Percentiles rank a stretch among this genome's conserved stretches.
Conservation (phyloP, 1,140 invertebrate species). For the Rhynchophorus ferrugineus region DNA sequence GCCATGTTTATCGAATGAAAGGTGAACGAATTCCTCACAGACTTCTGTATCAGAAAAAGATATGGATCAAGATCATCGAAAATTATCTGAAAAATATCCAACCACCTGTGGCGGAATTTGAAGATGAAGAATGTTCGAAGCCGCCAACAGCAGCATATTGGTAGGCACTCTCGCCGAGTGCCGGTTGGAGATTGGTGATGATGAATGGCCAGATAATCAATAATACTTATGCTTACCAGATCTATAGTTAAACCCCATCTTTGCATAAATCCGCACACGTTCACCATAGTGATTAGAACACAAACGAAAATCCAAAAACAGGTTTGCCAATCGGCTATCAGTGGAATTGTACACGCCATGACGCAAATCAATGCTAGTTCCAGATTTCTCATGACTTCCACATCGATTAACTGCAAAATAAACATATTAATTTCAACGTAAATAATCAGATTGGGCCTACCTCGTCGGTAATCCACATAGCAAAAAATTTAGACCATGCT, state of each 20-base stretch:
- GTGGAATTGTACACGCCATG: conserved; percentile 66
- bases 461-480: conserved; percentile 70
- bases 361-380: conserved; percentile 71
- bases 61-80: too few species aligned
- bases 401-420: conserved; percentile 51
- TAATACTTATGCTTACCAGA: conserved; percentile 49
- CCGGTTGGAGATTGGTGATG: too few species aligned
- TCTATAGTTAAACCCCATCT: conserved; percentile 77
- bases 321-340: conserved; percentile 73
- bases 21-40: too few species aligned
- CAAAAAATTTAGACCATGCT: conserved; percentile 63
- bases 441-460: conserved; percentile 32
- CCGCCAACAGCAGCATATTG: too few species aligned
- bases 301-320: conserved; percentile 73
- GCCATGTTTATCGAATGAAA: too few species aligned
- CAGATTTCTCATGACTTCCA: conserved; percentile 72
- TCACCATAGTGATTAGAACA: conserved; percentile 67
- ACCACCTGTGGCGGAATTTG: too few species aligned
- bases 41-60: too few species aligned
- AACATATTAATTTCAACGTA: neutral
- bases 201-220: too few species aligned
- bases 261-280: conserved; percentile 77
- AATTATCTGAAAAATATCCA: too few species aligned
- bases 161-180: too few species aligned
- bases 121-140: too few species aligned